These are phyloP conservation scores for Enteromius viviparus DNA, from an alignment of 2,797 vertebrate species.

Conservation along the genomic window DNA sequence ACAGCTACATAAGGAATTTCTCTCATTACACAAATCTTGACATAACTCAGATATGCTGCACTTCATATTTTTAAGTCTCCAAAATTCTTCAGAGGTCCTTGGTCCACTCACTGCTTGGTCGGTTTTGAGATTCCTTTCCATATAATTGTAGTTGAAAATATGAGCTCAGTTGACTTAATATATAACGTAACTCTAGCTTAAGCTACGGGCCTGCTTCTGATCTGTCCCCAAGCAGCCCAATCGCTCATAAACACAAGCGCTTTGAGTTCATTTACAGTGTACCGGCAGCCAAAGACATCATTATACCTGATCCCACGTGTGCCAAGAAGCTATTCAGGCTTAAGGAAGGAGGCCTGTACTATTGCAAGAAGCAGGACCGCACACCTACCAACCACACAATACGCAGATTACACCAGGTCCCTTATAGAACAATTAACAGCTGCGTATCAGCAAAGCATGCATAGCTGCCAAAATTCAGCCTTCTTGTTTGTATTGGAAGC, in stretches of 20 bases:
- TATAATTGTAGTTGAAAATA: slow-evolving; percentile 43
- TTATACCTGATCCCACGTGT: slow-evolving; percentile 56
- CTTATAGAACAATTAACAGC: slow-evolving; percentile 71
- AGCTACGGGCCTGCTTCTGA: slow-evolving; percentile 59
- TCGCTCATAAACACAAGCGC: slow-evolving; percentile 59
- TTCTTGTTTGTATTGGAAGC: slow-evolving; percentile 50
- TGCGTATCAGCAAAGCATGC: slow-evolving; percentile 45
- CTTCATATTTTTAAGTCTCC: slow-evolving; percentile 25
- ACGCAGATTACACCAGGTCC: slow-evolving; percentile 65
- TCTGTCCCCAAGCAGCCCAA: slow-evolving; percentile 59
- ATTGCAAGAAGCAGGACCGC: slow-evolving; percentile 56
- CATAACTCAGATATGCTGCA: background rate
- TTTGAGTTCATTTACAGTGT: slow-evolving; percentile 61
- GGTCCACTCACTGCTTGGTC: slow-evolving; percentile 23
- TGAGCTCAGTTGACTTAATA: slow-evolving; percentile 55
- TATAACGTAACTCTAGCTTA: slow-evolving; percentile 54
- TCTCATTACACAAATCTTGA: slow-evolving; percentile 25
- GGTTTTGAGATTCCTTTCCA: slow-evolving; percentile 46
- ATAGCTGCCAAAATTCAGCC: slow-evolving; percentile 50
- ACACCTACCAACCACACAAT: slow-evolving; percentile 52
- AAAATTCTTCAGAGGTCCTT: slow-evolving; percentile 39
- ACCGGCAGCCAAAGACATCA: slow-evolving; percentile 62
- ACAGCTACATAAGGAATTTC: slow-evolving; percentile 26
- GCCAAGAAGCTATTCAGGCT: slow-evolving; percentile 52
- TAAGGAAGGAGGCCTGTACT: slow-evolving; percentile 59